Base-by-base conservation (phyloP, 2,797 vertebrate genomes). In the Lateolabrax maculatus region DNA sequence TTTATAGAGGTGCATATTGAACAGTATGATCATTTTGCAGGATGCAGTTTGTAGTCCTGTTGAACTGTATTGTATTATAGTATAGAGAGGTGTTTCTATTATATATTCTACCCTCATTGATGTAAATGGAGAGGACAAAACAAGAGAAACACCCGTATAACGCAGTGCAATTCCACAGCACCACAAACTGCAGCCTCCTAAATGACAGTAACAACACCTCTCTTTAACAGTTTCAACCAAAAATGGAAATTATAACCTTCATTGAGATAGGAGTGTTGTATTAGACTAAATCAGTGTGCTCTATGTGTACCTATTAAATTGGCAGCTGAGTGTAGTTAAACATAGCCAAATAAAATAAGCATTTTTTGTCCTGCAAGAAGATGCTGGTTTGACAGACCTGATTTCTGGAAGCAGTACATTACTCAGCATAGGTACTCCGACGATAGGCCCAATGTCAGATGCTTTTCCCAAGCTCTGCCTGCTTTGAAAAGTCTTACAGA, bases 401-500 rank as follows among this genome's bases (percentile, higher is more conserved):
- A 52, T 56, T 52, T 64, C 13, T 11, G 19, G 18, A 52, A 11
- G 49, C 29, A 66, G 21, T 29, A 7, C 21, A 25, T 49, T 51
- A 23, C 51, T 44, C 27, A 74, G 31, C 15, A 6, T 25, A 31
- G 11, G 23, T 27, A 44, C 56, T 18, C 27, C 61, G 9, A 49
- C 46, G 53, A 15, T 18, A 64, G 5, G 23, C 27, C 16, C 11
- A 37, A 7, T 46, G 16, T 51, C 27, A 46, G 31, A 23, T 66
- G 4, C n/a, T 31, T 41, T 51, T 19, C 5, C 9, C 1, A n/a
- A 7, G 37, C 25, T 19, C 12, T 39, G n/a, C 10, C 51, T 52
- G 9, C 58, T 63, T 46, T 25, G 27, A 64, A 41, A 71, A 55
- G 41, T 63, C 13, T 55, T 31, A 6, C 11, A 41, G 55, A 79